Base-by-base conservation (phyloP, 2,888 invertebrate species). In the Drosophila cognata region DNA sequence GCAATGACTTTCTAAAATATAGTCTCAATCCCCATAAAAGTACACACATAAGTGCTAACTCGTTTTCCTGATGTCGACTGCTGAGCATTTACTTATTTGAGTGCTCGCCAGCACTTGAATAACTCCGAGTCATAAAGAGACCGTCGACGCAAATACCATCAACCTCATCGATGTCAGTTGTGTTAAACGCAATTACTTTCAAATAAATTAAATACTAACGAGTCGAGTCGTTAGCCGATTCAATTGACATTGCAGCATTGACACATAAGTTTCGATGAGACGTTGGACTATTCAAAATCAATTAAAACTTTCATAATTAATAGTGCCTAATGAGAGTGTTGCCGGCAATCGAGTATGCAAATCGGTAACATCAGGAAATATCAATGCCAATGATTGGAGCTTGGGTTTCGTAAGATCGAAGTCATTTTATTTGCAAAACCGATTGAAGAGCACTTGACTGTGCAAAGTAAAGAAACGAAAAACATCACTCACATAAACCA, bases 271-370 rank as follows among this genome's bases (percentile, higher is more conserved):
- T 50, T 53, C 55, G 60, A 60, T 61, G 53, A 43, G 57, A 59
- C 62, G 63, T 57, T 61, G 56, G 25, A 21, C 64, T 31, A 81
- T 56, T 60, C 33, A n/a, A 65, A 66, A 65, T 74, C 83, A 60
- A 74, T 70, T 84, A 74, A 74, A 66, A 74, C 76, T 80, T 79
- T 89, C 82, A 74, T 75, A 84, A 84, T 84, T 79, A 79, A 84
- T 73, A 64, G 66, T 63, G 59, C 25, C 69, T 50, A 71, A 84
- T 70, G 84, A 75, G 71, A 60, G 67, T 61, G 51, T 60, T 60
- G 68, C 58, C 55, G 41, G 33, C 59, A 64, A 63, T 77, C 53
- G 77, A 81, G 48, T 81, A 78, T 81, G 72, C 77, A 79, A 79
- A 72, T 77, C 31, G 57, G 18, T 56, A 65, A 41, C 66, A 71